Evolutionary conservation across 2,888 invertebrate genomes (phyloP).

Genomic region (Drosophila siamana): DNA sequence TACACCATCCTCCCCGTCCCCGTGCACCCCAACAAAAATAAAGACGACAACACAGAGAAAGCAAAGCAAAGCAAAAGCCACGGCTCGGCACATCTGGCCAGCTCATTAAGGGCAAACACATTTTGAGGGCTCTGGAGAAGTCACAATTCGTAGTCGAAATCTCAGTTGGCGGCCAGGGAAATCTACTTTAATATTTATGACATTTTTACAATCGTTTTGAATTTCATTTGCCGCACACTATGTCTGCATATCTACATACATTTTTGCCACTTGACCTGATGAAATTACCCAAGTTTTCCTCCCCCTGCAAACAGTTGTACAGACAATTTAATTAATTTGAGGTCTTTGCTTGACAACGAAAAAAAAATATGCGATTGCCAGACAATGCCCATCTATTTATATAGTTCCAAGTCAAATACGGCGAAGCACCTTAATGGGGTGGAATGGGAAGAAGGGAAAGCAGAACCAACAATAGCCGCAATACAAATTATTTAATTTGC

Average conservation of each 20-base stretch:
- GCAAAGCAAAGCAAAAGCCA: background rate
- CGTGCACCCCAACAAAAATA: background rate
- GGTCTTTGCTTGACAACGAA: constrained; percentile 31
- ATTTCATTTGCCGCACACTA: constrained; percentile 33
- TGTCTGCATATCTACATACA: constrained; percentile 7
- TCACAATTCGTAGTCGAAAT: constrained; percentile 28
- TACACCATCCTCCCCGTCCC: background rate
- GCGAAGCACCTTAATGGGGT: background rate
- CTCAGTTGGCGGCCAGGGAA: constrained; percentile 21
- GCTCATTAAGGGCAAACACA: constrained; percentile 47
- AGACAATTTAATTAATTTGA: constrained; percentile 75
- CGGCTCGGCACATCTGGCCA: constrained; percentile 53
- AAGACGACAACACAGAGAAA: background rate
- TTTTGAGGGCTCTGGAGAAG: constrained; percentile 27
- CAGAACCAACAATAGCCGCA: constrained; percentile 57
- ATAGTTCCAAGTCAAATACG: constrained; percentile 1
- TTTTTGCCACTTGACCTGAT: constrained; percentile 29
- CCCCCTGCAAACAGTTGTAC: background rate
- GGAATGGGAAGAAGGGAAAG: constrained; percentile 1
- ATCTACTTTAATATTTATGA: constrained; percentile 47
- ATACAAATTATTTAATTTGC: constrained; percentile 77
- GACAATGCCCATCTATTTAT: constrained; percentile 11
- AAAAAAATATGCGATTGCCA: constrained; percentile 20
- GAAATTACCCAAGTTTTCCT: background rate
- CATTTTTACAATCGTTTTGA: constrained; percentile 37